These are phyloP conservation scores for Gambusia yucatana DNA, from an alignment of 2,797 vertebrate species.

Conservation along the genomic window DNA sequence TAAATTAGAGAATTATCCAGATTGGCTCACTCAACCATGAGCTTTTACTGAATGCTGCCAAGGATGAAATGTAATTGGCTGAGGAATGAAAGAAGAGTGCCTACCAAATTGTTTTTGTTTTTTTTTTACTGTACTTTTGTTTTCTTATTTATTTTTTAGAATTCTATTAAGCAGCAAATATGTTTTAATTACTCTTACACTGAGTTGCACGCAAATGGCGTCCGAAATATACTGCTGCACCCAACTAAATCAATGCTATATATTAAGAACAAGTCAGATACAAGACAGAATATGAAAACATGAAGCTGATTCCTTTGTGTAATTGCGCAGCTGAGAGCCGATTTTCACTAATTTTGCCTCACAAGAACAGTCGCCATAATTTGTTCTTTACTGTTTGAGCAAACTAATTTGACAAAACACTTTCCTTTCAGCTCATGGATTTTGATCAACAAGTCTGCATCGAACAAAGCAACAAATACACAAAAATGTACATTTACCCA, in stretches of 20 bases:
- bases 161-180: constrained; percentile 74
- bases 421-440: background rate
- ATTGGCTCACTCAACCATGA: constrained; percentile 41
- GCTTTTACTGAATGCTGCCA: constrained; percentile 41
- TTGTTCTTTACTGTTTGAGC: background rate
- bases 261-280: constrained; percentile 58
- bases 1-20: constrained; percentile 46
- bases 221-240: constrained; percentile 65
- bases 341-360: constrained; percentile 41
- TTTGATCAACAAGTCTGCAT: background rate
- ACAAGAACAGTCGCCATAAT: background rate
- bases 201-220: constrained; percentile 75
- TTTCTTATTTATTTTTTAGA: constrained; percentile 57
- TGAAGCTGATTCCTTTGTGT: constrained; percentile 41
- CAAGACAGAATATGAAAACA: constrained; percentile 41
- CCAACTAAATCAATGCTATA: constrained; percentile 60
- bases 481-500: background rate
- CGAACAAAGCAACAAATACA: background rate
- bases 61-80: constrained; percentile 65
- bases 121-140: background rate
- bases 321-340: constrained; percentile 50
- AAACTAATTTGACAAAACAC: background rate
- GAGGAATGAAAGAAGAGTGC: constrained; percentile 59
- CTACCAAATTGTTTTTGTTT: constrained; percentile 66
- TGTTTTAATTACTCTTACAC: constrained; percentile 79